Base-by-base conservation (phyloP, 2,113 vertebrate genomes). In the Baryphthengus martii region DNA sequence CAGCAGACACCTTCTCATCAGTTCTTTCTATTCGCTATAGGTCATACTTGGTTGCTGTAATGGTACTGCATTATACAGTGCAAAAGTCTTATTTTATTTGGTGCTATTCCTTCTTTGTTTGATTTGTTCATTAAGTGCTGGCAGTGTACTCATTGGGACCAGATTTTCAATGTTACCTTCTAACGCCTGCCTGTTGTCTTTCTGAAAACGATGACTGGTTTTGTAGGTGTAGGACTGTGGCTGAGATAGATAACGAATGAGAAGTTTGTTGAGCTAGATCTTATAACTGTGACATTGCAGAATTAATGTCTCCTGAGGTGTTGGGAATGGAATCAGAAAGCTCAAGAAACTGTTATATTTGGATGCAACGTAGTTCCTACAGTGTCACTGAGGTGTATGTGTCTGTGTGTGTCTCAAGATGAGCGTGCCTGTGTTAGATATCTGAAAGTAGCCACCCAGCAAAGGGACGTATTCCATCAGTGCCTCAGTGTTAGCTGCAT, bases 401-500 rank as follows among this genome's bases (percentile, higher is more conserved):
- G 26, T 31, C 24, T 53, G 1, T 62, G 25, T 70, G 55, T 42
- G 8, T 35, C 33, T 70, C 17, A 74, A 49, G 8, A 4, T 8
- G 19, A 62, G 16, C 7, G 1, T 24, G 62, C 23, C 56, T 75
- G 17, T 45, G 55, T 74, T 42, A 8, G 1, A 4, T 15, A 20
- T 14, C 21, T 44, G 56, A 75, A 81, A 44, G 50, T 0, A 55
- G 16, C 33, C 20, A 3, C 13, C 26, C 20, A 13, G 12, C 42
- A 35, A 35, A 58, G 39, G 6, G 20, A 35, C 0, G 2, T 31
- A n/a, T 7, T 71, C 65, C n/a, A 0, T 40, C 31, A 26, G 18
- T 19, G n/a, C 18, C 50, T 78, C 50, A 15, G 28, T 33, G 67
- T 56, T 68, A 66, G 13, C 35, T 68, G 17, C 68, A 77, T 44